These are phyloP conservation scores for Patella depressa DNA, from an alignment of 2,888 invertebrate species.

Conservation along the genomic window DNA sequence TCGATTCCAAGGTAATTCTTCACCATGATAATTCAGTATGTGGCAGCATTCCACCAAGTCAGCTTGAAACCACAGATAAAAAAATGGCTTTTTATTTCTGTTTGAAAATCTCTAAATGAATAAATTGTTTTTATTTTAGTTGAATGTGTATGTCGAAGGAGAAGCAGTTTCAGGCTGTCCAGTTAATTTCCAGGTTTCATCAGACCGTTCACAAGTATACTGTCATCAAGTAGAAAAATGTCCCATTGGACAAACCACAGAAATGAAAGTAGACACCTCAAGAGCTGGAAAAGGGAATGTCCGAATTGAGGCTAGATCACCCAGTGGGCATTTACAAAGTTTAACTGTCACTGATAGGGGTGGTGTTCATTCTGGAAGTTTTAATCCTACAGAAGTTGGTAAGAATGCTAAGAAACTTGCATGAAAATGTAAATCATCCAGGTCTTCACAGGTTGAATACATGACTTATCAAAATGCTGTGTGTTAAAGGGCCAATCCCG, in stretches of 20 bases:
- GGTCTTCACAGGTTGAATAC: too few species aligned
- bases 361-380: conserved; percentile 87
- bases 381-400: conserved; percentile 97
- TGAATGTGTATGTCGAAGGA: conserved; percentile 76
- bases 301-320: conserved; percentile 92
- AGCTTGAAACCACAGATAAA: too few species aligned
- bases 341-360: conserved; percentile 77
- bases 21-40: too few species aligned
- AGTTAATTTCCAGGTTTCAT: conserved; percentile 86
- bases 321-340: conserved; percentile 85
- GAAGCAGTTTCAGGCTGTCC: conserved; percentile 77
- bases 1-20: too few species aligned
- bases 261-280: conserved; percentile 73
- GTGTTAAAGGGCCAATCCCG: too few species aligned
- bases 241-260: conserved; percentile 53
- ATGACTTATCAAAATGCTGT: too few species aligned
- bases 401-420: conserved; percentile 37
- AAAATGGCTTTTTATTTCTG: too few species aligned
- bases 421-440: too few species aligned
- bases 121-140: conserved; percentile 64
- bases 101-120: too few species aligned
- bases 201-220: conserved; percentile 87
- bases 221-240: conserved; percentile 53
- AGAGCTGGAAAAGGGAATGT: conserved; percentile 80
- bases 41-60: too few species aligned